Evolutionary conservation across 2,113 vertebrate genomes (phyloP), one percentile per base, ranked within the genome.

Genomic region (Nanorana parkeri): DNA sequence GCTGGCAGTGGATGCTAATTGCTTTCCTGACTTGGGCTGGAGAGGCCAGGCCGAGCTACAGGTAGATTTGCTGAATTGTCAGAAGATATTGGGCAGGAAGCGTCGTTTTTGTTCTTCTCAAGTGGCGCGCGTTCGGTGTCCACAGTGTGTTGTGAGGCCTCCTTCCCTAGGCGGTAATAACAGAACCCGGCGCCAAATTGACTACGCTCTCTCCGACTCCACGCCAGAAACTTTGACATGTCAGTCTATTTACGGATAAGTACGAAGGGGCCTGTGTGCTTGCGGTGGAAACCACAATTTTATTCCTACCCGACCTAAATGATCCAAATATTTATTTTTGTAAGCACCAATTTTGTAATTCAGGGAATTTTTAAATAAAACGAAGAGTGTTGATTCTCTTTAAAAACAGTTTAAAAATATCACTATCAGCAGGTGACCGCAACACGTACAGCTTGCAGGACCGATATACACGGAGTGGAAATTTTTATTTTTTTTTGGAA

Each of bases 281-380:
- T 55, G 68, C 19, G 67, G 68, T 51, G 41, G 68, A 72, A 72
- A 71, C 78, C 78, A 72, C 78, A 72, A 72, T 52, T 69, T 47
- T 63, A 60, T 61, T 61, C 26, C 32, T 81, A 24, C 19, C 54
- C 17, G n/a, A 61, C 28, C 24, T 21, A 81, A 81, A 72, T 24
- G 28, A 79, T 55, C 26, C n/a, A 72, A 71, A 81, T 72, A 81
- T 81, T 81, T 81, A 81, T 81, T 81, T 63, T 63, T 68, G 24
- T 63, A 71, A 63, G 56, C 8, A 28, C 24, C 47, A 7, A 15
- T 66, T 74, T 76, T 60, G 13, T 41, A 68, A 68, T 68, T 71
- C 56, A 6, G 26, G 55, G 77, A 78, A 66, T 66, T 61, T 67
- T 68, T 54, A 23, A 74, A 74, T 41, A 74, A 55, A 54, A 56